Percentiles rank a stretch among this genome's conserved stretches.
Conservation (phyloP, 1,140 invertebrate species). For the Mamestra configurata region DNA sequence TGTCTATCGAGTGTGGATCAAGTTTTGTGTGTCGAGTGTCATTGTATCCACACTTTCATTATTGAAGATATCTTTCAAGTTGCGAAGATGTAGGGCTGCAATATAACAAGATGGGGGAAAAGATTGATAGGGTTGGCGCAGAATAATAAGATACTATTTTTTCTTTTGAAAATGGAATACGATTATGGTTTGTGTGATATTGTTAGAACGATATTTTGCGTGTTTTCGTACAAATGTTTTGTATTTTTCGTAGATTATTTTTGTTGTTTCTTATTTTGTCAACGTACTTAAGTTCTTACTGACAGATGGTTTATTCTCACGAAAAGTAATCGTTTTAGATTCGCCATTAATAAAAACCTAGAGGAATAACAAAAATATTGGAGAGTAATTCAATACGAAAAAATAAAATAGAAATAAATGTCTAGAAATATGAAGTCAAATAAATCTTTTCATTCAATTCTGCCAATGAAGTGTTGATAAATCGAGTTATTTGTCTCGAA, state of each 20-base stretch:
- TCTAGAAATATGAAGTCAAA: background rate
- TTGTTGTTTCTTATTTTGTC: background rate
- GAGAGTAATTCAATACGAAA: background rate
- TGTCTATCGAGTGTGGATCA: conserved; percentile 22
- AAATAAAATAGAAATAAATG: background rate
- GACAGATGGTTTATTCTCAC: no score
- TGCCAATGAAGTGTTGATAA: background rate
- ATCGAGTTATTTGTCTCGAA: background rate
- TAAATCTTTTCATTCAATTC: background rate
- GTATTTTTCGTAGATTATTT: background rate
- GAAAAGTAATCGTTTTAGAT: no score
- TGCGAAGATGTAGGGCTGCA: conserved; percentile 6
- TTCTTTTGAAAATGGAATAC: conserved; percentile 4
- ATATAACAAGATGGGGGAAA: conserved; percentile 10
- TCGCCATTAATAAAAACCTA: background rate
- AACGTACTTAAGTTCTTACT: no score
- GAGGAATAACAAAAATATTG: background rate
- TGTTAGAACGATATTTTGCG: no score
- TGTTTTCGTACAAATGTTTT: no score
- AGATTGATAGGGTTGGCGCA: conserved; percentile 14
- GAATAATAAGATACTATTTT: conserved; percentile 2
- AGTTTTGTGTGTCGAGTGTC: conserved; percentile 39
- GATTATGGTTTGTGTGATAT: background rate
- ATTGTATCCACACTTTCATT: conserved; percentile 40
- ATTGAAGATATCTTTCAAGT: conserved; percentile 31